phyloP scores from a whole-genome alignment of 2,797 vertebrate genomes.

The Pampus argenteus region DNA sequence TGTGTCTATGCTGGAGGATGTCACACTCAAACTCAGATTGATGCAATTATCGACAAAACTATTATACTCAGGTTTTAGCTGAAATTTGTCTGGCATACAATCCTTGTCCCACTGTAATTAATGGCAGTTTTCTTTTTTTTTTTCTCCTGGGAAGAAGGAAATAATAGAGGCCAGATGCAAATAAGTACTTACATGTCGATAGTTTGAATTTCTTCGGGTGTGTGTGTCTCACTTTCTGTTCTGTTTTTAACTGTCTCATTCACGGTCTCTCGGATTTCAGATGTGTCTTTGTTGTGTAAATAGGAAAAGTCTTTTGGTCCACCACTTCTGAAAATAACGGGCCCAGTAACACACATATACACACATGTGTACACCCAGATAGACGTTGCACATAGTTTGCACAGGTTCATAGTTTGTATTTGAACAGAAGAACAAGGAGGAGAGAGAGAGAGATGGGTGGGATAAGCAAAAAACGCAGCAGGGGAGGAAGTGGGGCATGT shows the following conservation, averaged over 20 bases:
- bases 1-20: background rate
- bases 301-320: slow-evolving; percentile 31
- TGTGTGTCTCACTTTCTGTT: slow-evolving; percentile 2
- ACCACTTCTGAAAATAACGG: slow-evolving; percentile 26
- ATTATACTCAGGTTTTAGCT: slow-evolving; percentile 13
- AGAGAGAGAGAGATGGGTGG: slow-evolving; percentile 25
- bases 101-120: slow-evolving; percentile 7
- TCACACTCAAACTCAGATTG: slow-evolving; percentile 15
- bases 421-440: slow-evolving; percentile 33
- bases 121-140: slow-evolving; percentile 21
- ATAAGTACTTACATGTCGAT: slow-evolving; percentile 29
- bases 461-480: slow-evolving; percentile 47
- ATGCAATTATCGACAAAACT: slow-evolving; percentile 18
- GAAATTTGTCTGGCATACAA: slow-evolving; percentile 4
- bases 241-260: background rate
- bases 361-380: background rate
- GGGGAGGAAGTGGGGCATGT: slow-evolving; percentile 53
- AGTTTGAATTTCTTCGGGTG: background rate
- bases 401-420: slow-evolving; percentile 24
- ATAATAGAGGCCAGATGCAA: slow-evolving; percentile 33
- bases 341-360: slow-evolving; percentile 3
- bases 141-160: slow-evolving; percentile 2
- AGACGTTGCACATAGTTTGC: slow-evolving; percentile 29
- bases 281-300: slow-evolving; percentile 50
- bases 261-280: slow-evolving; percentile 4